A percentile compares a stretch with the other conserved stretches of the same genome.
These are phyloP conservation scores for Stigmatopora nigra DNA, from an alignment of 2,113 vertebrate genomes.

Conservation along the genomic window DNA sequence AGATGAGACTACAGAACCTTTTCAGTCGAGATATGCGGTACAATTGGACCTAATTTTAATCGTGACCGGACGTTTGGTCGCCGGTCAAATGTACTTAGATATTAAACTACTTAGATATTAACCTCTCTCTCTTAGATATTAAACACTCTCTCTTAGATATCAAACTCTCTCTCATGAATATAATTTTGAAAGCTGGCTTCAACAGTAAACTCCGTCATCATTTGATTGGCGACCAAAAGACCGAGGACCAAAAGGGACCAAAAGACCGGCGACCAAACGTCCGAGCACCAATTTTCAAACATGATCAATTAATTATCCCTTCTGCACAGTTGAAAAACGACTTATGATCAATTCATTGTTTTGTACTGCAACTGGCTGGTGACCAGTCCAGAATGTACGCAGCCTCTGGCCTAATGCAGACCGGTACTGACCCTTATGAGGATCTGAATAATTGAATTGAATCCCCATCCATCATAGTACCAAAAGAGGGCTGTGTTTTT, in stretches of 20 bases:
- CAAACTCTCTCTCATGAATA: too few species aligned
- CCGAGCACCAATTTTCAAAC: too few species aligned
- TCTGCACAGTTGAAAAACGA: not conserved
- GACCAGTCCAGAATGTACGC: not conserved
- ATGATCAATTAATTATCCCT: not conserved
- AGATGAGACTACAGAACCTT: not conserved
- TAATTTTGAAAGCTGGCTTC: too few species aligned
- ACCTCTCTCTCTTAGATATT: too few species aligned
- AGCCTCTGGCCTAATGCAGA: not conserved
- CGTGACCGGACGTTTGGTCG: too few species aligned
- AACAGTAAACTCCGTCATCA: too few species aligned
- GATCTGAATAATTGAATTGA: not conserved
- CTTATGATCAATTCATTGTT: not conserved
- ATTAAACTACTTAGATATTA: too few species aligned
- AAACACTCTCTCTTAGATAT: too few species aligned
- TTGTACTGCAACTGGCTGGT: not conserved
- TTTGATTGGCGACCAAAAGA: too few species aligned
- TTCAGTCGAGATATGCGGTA: not conserved
- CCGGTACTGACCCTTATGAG: not conserved
- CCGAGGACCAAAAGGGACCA: too few species aligned
- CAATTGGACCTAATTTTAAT: not conserved
- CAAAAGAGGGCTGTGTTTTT: not conserved
- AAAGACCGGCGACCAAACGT: too few species aligned
- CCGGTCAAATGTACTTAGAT: too few species aligned
- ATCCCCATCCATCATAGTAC: not conserved